These are phyloP conservation scores for Popillia japonica DNA, from an alignment of 1,140 invertebrate species.

Conservation along the genomic window DNA sequence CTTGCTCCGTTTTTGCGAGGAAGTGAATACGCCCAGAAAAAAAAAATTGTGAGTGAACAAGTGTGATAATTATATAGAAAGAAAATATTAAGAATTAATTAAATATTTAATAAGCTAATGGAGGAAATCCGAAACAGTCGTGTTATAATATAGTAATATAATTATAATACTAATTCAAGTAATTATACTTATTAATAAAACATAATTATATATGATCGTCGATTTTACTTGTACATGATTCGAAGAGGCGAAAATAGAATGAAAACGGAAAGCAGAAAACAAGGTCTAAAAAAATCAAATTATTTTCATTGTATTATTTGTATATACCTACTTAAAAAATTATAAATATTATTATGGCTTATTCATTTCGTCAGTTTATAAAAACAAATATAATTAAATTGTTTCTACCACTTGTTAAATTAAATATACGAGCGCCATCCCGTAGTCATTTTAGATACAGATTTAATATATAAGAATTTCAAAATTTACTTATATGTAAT, in stretches of 20 bases:
- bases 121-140: slow-evolving; percentile 9
- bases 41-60: slow-evolving; percentile 56
- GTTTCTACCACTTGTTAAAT: not conserved
- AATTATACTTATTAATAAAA: slow-evolving; percentile 32
- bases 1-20: slow-evolving; percentile 12
- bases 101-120: slow-evolving; percentile 30
- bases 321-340: slow-evolving; percentile 55
- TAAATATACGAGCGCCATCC: not conserved
- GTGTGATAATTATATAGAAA: slow-evolving; percentile 52
- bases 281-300: slow-evolving; percentile 55
- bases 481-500: no score
- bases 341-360: slow-evolving; percentile 43
- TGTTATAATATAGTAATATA: slow-evolving; percentile 21
- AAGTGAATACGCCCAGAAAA: slow-evolving; percentile 17
- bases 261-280: slow-evolving; percentile 26
- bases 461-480: no score
- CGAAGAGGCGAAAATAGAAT: not conserved
- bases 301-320: slow-evolving; percentile 60
- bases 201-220: not conserved
- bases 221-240: not conserved
- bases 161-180: slow-evolving; percentile 42
- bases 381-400: not conserved
- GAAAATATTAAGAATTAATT: slow-evolving; percentile 35
- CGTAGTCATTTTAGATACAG: not conserved
- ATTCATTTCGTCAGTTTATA: slow-evolving; percentile 47